phyloP scores from a whole-genome alignment of 2,888 invertebrate genomes.

The Nipponacmea schrenckii region DNA sequence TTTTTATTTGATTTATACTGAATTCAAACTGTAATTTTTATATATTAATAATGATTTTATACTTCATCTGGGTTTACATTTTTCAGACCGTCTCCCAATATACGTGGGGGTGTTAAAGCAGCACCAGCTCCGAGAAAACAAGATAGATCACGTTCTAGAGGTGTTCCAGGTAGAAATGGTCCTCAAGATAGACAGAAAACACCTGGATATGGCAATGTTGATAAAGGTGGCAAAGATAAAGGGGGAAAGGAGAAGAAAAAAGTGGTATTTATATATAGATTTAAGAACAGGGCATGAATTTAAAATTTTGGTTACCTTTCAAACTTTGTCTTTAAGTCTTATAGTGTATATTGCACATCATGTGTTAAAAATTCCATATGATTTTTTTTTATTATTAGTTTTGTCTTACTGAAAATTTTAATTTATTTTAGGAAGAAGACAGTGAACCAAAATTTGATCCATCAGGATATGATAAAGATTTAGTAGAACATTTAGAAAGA shows the following conservation, averaged over 20 bases:
- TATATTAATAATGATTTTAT: too few relatives aligned
- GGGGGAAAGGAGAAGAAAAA: conserved; percentile 39
- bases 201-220: conserved; percentile 32
- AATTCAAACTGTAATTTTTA: too few relatives aligned
- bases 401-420: too few relatives aligned
- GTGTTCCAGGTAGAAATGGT: conserved; percentile 31
- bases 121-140: conserved; percentile 35
- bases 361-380: too few relatives aligned
- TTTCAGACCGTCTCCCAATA: conserved; percentile 59
- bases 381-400: too few relatives aligned
- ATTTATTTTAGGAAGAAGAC: conserved; percentile 39
- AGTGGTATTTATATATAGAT: conserved; percentile 16
- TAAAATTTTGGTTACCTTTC: too few relatives aligned
- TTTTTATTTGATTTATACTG: too few relatives aligned
- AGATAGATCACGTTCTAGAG: conserved; percentile 37
- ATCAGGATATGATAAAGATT: conserved; percentile 84
- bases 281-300: too few relatives aligned
- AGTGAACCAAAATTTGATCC: conserved; percentile 83
- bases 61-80: too few relatives aligned
- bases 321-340: too few relatives aligned
- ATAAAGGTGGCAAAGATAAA: conserved; percentile 27
- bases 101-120: conserved; percentile 45
- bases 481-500: conserved; percentile 92
- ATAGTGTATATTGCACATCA: too few relatives aligned
- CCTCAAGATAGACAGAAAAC: conserved; percentile 11